Evolutionary conservation across 2,113 vertebrate genomes (phyloP).

Genomic region (Thermophis baileyi): DNA sequence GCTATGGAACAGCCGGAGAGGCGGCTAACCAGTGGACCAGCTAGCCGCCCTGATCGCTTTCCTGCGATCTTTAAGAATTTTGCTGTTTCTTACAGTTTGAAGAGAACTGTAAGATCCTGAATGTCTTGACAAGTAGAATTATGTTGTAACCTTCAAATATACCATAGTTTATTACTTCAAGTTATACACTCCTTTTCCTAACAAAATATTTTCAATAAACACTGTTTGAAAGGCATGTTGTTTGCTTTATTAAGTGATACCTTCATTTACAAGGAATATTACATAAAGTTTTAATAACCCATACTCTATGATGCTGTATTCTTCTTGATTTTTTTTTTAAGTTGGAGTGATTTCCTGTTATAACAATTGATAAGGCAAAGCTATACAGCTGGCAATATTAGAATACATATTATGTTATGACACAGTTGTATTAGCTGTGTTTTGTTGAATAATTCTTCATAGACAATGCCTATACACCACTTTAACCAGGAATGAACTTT

Average conservation of each 20-base stretch:
- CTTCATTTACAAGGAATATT: background rate
- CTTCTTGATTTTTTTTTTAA: background rate
- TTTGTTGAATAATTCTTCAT: background rate
- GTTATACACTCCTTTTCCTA: background rate
- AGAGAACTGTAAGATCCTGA: background rate
- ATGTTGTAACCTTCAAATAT: background rate
- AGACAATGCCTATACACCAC: background rate
- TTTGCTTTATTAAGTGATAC: background rate
- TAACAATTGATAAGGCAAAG: background rate
- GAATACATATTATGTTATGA: background rate
- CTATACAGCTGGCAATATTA: background rate
- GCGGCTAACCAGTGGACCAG: no score
- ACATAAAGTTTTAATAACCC: background rate
- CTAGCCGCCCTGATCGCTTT: no score
- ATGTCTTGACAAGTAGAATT: background rate
- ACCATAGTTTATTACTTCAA: background rate
- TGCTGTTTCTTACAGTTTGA: no score
- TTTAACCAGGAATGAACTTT: background rate
- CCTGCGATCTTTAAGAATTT: no score
- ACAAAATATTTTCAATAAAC: background rate
- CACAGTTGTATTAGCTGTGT: background rate
- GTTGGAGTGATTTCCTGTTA: background rate
- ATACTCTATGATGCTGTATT: background rate
- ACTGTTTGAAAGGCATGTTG: background rate
- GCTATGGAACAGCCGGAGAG: no score